Percentiles rank a stretch among this genome's conserved stretches.
Evolutionary conservation across 1,140 invertebrate species (phyloP).

Genomic region (Drosophila quadrilineata): DNA sequence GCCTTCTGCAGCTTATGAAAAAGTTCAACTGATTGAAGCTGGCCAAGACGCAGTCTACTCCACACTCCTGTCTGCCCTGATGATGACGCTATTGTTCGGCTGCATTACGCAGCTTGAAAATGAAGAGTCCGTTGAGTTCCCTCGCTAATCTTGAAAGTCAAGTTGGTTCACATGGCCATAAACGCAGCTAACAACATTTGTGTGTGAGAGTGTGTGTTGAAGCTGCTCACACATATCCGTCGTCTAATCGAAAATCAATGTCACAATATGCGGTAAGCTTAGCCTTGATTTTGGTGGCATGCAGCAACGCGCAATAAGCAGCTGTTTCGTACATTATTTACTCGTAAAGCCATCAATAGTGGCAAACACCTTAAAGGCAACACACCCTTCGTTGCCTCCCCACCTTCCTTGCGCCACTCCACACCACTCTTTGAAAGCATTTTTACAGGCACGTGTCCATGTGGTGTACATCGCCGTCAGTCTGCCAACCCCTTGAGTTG

Average conservation of each 20-base stretch:
- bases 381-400: background rate
- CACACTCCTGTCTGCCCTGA: too few species aligned
- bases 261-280: constrained; percentile 23
- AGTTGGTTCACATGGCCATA: constrained; percentile 45
- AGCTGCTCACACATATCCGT: constrained; percentile 48
- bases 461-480: constrained; percentile 13
- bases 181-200: too few species aligned
- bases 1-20: constrained; percentile 76
- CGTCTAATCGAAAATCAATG: constrained; percentile 76
- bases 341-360: constrained; percentile 75
- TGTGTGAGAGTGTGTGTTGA: too few species aligned
- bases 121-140: background rate
- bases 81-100: too few species aligned
- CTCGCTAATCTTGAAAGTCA: constrained; percentile 42
- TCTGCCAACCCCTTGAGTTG: background rate
- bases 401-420: constrained; percentile 1
- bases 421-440: constrained; percentile 31
- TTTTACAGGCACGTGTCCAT: constrained; percentile 36
- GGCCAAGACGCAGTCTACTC: background rate
- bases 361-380: constrained; percentile 11
- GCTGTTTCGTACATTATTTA: constrained; percentile 80
- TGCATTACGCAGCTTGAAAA: constrained; percentile 40
- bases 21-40: constrained; percentile 70
- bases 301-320: constrained; percentile 68
- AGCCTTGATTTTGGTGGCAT: constrained; percentile 1